Conservation (phyloP, 2,113 vertebrate genomes). For the Upupa epops region DNA sequence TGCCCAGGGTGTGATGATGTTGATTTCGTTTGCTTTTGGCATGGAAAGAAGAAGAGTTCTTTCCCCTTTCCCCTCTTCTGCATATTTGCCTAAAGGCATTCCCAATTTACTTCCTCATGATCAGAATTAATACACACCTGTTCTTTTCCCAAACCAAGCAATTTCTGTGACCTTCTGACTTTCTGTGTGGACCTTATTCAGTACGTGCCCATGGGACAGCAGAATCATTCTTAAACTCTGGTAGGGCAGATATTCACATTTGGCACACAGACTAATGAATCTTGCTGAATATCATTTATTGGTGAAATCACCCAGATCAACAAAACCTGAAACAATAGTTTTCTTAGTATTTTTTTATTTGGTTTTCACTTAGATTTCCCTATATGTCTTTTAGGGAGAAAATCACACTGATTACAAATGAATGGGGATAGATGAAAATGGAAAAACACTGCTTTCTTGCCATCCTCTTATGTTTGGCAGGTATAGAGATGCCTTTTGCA, state of each 20-base stretch:
- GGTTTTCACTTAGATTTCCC: neutral
- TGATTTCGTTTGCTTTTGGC: neutral
- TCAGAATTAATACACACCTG: neutral
- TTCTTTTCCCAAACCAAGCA: neutral
- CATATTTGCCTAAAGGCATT: neutral
- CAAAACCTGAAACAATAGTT: neutral
- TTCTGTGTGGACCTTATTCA: neutral
- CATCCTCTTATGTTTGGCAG: neutral
- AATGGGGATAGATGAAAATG: fast-evolving
- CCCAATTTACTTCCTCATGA: neutral
- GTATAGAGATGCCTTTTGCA: neutral
- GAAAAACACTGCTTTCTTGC: neutral
- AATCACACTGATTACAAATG: neutral
- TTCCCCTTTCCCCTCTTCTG: neutral
- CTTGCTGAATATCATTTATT: neutral
- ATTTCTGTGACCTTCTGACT: neutral
- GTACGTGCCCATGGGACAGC: neutral
- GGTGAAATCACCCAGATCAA: neutral
- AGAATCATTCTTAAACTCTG: neutral
- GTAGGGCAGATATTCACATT: neutral
- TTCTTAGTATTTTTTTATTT: neutral
- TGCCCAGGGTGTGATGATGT: fast-evolving
- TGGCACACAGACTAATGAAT: neutral
- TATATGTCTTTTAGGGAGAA: neutral
- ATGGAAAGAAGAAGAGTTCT: neutral